These are phyloP conservation scores for Salmo trutta DNA, from an alignment of 2,797 vertebrate species.

Conservation along the genomic window DNA sequence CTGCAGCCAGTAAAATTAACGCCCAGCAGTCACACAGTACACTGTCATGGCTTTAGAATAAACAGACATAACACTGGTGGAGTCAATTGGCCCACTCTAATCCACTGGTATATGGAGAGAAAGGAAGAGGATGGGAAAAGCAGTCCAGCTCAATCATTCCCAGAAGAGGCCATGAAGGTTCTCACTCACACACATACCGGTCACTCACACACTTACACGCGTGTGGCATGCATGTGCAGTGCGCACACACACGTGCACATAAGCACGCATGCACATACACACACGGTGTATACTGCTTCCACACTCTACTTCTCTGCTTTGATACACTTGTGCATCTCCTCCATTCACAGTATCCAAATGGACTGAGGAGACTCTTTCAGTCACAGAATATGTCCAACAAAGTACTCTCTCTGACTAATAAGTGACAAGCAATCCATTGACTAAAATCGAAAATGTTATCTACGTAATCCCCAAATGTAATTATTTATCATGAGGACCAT, in stretches of 20 bases:
- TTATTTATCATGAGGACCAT: no score
- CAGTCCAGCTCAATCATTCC: conserved; percentile 3
- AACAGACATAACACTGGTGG: conserved; percentile 9
- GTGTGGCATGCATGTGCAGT: no score
- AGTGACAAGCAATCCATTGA: not conserved
- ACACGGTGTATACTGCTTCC: not conserved
- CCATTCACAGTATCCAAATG: not conserved
- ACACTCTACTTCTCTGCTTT: not conserved
- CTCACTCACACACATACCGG: not conserved
- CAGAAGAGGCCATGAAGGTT: not conserved
- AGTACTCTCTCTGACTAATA: not conserved
- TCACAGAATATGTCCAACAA: not conserved
- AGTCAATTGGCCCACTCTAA: not conserved
- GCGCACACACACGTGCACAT: not conserved
- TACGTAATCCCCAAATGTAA: no score
- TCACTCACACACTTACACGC: not conserved
- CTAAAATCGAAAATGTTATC: no score
- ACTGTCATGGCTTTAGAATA: not conserved
- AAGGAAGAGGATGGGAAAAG: not conserved
- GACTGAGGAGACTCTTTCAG: not conserved
- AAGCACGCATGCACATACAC: not conserved
- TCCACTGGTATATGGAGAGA: not conserved
- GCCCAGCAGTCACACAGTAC: not conserved
- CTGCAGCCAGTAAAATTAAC: conserved; percentile 9
- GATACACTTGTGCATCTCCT: not conserved